Base-by-base conservation (phyloP, 2,113 vertebrate genomes). In the Speoplatyrhinus poulsoni region DNA sequence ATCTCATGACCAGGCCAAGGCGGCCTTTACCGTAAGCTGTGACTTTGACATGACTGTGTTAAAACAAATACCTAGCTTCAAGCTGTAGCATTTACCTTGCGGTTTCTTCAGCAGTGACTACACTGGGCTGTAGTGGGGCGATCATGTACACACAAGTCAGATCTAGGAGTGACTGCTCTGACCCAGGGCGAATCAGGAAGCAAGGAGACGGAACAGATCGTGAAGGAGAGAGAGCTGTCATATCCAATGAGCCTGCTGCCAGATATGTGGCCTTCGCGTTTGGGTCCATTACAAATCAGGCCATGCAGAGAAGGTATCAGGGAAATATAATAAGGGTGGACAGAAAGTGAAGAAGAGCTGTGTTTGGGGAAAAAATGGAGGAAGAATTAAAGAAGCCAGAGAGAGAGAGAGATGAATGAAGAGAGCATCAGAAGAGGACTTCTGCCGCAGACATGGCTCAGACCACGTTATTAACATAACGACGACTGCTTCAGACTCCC, bases 401-500 rank as follows among this genome's bases (percentile, higher is more conserved):
- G 36, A 46, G 32, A 41, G 57, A 52, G 49, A 11, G 60, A n/a
- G n/a, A n/a, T n/a, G n/a, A n/a, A 47, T 15, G 1, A 12, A 32
- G 60, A 66, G 60, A 46, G 0, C 36, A 3, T 65, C 72, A 77
- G 77, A 60, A 75, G 68, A 12, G 46, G 12, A 70, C 17, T 59
- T 58, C 62, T 60, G 54, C 9, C 36, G 70, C 67, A 60, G 80
- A 79, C 78, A 79, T 81, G 81, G 82, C 75, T 67, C 49, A 59
- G 60, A 75, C 72, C 68, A 3, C 75, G 7, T 60, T 11, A 52
- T 72, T 54, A 82, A 71, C 71, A 46, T 79, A 69, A 60, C 36
- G 47, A 70, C 12, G 60, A 52, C 65, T 54, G 33, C 56, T 57
- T 59, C 72, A 68, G 61, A 69, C 16, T 9, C 64, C 55, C 59